phyloP scores from a whole-genome alignment of 2,888 invertebrate genomes.

The Rhagonycha lutea region DNA sequence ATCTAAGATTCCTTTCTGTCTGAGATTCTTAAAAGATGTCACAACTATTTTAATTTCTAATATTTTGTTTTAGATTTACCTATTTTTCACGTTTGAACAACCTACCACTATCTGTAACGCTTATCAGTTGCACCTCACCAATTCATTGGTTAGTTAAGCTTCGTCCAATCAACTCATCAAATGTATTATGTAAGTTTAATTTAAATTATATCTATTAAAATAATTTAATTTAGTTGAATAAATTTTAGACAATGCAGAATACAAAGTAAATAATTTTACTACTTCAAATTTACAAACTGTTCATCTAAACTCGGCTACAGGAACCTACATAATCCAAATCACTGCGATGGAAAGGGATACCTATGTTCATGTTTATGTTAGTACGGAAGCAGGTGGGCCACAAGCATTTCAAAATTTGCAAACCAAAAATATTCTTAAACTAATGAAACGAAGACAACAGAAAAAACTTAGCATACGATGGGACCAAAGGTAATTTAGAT shows the following conservation, averaged over 20 bases:
- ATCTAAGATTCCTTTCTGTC: background rate
- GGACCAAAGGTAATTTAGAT: conserved; percentile 48
- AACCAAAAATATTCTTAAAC: conserved; percentile 38
- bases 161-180: conserved; percentile 20
- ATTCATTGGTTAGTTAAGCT: conserved; percentile 39
- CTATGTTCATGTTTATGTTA: conserved; percentile 50
- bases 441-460: conserved; percentile 44
- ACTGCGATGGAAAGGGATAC: conserved; percentile 39
- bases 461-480: conserved; percentile 48
- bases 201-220: background rate
- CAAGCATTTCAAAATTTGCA: conserved; percentile 42
- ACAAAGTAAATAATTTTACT: conserved; percentile 6
- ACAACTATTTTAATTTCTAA: background rate
- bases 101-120: conserved; percentile 37
- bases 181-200: conserved; percentile 12
- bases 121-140: conserved; percentile 40
- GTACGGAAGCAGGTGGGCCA: conserved; percentile 50
- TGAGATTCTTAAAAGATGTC: too few species aligned
- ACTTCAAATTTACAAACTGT: conserved; percentile 35
- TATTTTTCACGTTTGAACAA: conserved; percentile 29
- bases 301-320: conserved; percentile 31
- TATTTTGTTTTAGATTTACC: conserved; percentile 27
- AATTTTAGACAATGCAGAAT: conserved; percentile 1
- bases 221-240: background rate
- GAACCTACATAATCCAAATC: conserved; percentile 36